Conservation (phyloP, 2,113 vertebrate species). For the Hemicordylus capensis region DNA sequence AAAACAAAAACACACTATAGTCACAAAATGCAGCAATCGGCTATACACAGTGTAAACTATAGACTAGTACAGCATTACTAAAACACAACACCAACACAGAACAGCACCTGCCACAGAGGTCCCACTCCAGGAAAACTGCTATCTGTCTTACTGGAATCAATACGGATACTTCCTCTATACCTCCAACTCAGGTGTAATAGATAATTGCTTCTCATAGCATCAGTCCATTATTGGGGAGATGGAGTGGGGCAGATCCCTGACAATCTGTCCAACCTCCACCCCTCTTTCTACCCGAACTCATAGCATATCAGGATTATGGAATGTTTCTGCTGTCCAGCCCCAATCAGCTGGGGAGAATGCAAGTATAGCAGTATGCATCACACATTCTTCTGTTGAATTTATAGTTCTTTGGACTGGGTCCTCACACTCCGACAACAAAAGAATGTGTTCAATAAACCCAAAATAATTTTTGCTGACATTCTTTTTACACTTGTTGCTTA, state of each 20-base stretch:
- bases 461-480: not conserved
- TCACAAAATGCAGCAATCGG: conserved; percentile 20
- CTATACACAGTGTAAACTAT: not conserved
- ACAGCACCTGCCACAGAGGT: not conserved
- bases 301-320: not conserved
- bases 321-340: not conserved
- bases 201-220: not conserved
- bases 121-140: not conserved
- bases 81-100: conserved; percentile 5
- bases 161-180: not conserved
- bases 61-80: not conserved
- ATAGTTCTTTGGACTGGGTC: not conserved
- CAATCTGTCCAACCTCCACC: not conserved
- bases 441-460: not conserved
- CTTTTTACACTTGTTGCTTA: not conserved
- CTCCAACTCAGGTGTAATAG: not conserved
- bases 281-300: not conserved
- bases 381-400: not conserved
- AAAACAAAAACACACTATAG: conserved; percentile 12
- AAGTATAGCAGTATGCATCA: not conserved
- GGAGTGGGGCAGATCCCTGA: no score
- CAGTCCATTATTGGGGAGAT: not conserved
- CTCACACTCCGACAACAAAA: accelerated
- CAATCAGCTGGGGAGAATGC: not conserved
- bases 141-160: not conserved